Conservation (phyloP, 2,797 vertebrate genomes). For the Thunnus albacares region DNA sequence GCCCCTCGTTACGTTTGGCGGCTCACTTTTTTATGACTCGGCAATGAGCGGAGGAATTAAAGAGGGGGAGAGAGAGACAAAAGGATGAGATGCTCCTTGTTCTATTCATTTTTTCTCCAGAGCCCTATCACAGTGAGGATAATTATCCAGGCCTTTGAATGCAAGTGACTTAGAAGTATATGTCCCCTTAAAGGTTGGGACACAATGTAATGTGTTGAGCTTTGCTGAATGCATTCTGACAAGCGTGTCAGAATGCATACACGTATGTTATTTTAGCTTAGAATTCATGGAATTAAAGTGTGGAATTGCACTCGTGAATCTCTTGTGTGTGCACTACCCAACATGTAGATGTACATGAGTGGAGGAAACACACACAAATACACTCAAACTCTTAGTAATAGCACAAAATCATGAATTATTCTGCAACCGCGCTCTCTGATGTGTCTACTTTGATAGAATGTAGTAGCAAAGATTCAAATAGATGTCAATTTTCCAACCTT, state of each 20-base stretch:
- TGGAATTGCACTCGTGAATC: constrained; percentile 24
- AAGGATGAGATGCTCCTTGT: constrained; percentile 66
- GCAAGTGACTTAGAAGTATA: constrained; percentile 42
- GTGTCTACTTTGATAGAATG: constrained; percentile 26
- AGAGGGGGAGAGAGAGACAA: constrained; percentile 60
- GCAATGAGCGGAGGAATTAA: constrained; percentile 67
- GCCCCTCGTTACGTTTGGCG: constrained; percentile 50
- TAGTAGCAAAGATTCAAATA: constrained; percentile 15
- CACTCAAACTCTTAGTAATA: constrained; percentile 4
- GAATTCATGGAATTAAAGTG: constrained; percentile 17
- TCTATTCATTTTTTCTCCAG: constrained; percentile 61
- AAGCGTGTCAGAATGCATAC: neutral
- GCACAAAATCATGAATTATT: constrained; percentile 42
- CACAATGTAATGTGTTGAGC: constrained; percentile 14
- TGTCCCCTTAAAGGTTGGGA: constrained; percentile 39
- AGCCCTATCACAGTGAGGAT: constrained; percentile 60
- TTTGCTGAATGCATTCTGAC: constrained; percentile 30
- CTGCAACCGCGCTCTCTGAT: constrained; percentile 12
- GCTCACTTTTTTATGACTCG: constrained; percentile 48
- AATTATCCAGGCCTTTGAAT: constrained; percentile 72
- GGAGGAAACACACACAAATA: neutral
- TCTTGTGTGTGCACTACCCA: no score
- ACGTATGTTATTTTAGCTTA: constrained; percentile 7
- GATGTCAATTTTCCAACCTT: neutral
- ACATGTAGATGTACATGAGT: neutral